Percentiles rank a stretch among this genome's conserved stretches.
phyloP scores from a whole-genome alignment of 2,888 invertebrate genomes.

The Corythucha ciliata region DNA sequence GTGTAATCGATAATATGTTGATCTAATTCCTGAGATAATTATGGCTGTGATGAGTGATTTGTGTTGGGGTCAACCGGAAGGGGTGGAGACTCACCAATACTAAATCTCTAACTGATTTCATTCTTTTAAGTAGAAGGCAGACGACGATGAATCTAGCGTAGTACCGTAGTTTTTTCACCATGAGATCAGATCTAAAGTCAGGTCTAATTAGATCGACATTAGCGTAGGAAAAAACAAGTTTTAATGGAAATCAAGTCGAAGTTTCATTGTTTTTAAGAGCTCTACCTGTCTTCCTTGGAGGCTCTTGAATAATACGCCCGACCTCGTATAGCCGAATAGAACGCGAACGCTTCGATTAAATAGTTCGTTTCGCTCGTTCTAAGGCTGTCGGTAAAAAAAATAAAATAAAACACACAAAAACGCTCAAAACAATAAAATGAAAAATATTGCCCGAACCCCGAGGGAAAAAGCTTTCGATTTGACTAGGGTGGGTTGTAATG shows the following conservation, averaged over 20 bases:
- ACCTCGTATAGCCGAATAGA: slow-evolving; percentile 90
- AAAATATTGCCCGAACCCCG: background rate
- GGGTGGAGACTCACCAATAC: slow-evolving; percentile 50
- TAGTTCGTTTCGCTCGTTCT: slow-evolving; percentile 95
- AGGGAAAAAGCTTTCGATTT: no score
- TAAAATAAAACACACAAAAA: background rate
- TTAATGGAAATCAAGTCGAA: background rate
- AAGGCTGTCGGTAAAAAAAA: slow-evolving; percentile 52
- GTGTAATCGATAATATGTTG: slow-evolving; percentile 93
- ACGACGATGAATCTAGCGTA: slow-evolving; percentile 96
- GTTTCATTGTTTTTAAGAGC: slow-evolving; percentile 1
- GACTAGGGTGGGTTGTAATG: slow-evolving; percentile 3
- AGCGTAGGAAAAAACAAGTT: no score
- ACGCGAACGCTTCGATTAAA: slow-evolving; percentile 89
- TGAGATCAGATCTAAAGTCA: slow-evolving; percentile 63
- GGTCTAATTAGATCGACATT: slow-evolving; percentile 4
- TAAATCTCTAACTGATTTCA: slow-evolving; percentile 84
- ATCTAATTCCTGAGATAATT: slow-evolving; percentile 62
- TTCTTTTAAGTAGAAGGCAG: slow-evolving; percentile 83
- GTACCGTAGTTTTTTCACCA: slow-evolving; percentile 92
- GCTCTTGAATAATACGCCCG: slow-evolving; percentile 90
- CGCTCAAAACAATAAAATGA: background rate
- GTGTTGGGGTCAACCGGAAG: background rate
- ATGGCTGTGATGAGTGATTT: background rate
- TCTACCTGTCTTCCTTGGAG: slow-evolving; percentile 76